Conservation (phyloP, 2,797 vertebrate species). For the Sebastiscus tertius region DNA sequence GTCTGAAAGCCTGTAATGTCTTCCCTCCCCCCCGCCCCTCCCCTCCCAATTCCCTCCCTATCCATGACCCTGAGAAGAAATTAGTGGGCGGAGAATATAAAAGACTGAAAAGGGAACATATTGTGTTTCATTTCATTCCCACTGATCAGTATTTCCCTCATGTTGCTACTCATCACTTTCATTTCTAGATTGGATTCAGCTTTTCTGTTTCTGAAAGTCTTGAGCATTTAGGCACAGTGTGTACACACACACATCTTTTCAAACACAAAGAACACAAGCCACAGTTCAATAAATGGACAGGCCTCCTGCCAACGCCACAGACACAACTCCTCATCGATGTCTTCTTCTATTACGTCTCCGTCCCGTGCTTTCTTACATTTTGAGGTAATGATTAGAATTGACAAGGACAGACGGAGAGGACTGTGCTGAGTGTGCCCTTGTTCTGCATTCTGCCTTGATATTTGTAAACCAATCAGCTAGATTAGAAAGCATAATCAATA, state of each 20-base stretch:
- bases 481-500: constrained; percentile 69
- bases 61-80: constrained; percentile 53
- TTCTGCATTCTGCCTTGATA: constrained; percentile 53
- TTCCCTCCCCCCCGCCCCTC: neutral
- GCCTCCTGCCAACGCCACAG: neutral
- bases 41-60: neutral
- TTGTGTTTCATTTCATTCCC: neutral
- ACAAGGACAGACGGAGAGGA: constrained; percentile 61
- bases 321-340: constrained; percentile 29
- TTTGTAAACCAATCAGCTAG: constrained; percentile 65
- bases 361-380: constrained; percentile 18
- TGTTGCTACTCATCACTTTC: neutral
- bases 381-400: constrained; percentile 43
- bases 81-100: constrained; percentile 41
- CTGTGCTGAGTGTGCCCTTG: constrained; percentile 42
- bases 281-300: constrained; percentile 12
- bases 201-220: neutral
- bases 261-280: neutral
- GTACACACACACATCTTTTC: neutral
- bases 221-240: neutral
- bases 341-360: constrained; percentile 8
- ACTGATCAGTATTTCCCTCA: neutral
- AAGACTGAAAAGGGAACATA: constrained; percentile 14
- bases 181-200: neutral
- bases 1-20: constrained; percentile 51